Evolutionary conservation across 2,888 invertebrate genomes (phyloP).

Genomic region (Drosophila subquinaria): DNA sequence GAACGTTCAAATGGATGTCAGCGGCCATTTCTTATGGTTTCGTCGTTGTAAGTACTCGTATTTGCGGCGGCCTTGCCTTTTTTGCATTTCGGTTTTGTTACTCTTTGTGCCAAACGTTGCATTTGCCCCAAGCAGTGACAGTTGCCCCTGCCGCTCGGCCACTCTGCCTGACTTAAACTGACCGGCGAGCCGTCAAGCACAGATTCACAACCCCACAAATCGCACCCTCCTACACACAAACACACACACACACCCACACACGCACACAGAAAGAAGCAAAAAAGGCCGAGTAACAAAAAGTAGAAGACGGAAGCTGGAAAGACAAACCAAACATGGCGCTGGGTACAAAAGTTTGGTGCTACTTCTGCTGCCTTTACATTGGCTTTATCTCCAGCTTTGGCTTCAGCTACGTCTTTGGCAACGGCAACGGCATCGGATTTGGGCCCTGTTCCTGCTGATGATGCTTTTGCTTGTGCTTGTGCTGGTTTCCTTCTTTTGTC

Average conservation of each 20-base stretch:
- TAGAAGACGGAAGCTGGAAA: conserved; percentile 82
- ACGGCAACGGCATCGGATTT: conserved; percentile 27
- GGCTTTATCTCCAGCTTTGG: conserved; percentile 29
- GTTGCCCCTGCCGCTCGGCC: conserved; percentile 16
- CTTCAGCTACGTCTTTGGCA: conserved; percentile 17
- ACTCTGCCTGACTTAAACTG: conserved; percentile 14
- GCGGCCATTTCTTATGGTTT: conserved; percentile 47
- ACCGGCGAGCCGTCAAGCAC: conserved; percentile 28
- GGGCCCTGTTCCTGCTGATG: conserved; percentile 13
- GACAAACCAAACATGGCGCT: conserved; percentile 85
- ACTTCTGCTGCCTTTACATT: conserved; percentile 51
- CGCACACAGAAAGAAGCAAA: conserved; percentile 18
- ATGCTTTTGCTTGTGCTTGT: conserved; percentile 25
- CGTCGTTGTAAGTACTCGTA: conserved; percentile 12
- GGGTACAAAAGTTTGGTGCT: conserved; percentile 76
- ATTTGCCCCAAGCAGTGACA: conserved; percentile 10
- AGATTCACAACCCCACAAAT: conserved; percentile 16
- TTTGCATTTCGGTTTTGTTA: conserved; percentile 39
- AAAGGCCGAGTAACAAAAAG: conserved; percentile 53
- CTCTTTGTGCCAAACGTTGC: conserved; percentile 36
- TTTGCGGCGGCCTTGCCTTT: conserved; percentile 54
- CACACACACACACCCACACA: conserved; percentile 27
- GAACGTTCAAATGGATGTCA: conserved; percentile 23
- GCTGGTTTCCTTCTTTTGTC: conserved; percentile 59
- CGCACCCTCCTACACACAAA: conserved; percentile 31